Evolutionary conservation across 2,113 vertebrate genomes (phyloP).

Genomic region (Gasterosteus aculeatus): DNA sequence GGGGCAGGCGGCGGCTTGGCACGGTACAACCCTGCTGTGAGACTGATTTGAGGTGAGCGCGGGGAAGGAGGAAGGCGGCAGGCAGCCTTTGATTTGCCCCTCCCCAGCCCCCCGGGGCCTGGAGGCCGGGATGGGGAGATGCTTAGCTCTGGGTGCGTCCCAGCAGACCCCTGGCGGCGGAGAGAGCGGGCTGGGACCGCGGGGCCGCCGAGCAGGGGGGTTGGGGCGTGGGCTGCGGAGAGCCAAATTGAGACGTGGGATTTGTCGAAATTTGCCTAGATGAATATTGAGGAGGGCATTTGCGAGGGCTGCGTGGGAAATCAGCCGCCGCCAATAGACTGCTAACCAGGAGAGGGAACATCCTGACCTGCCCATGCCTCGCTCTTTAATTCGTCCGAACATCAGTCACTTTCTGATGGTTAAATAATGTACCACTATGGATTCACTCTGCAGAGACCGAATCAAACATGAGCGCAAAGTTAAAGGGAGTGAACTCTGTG

Average conservation of each 20-base stretch:
- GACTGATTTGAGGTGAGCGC: slow-evolving; percentile 81
- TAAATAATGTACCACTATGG: slow-evolving; percentile 56
- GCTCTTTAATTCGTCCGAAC: slow-evolving; percentile 64
- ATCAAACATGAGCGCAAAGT: slow-evolving; percentile 53
- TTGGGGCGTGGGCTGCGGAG: slow-evolving; percentile 38
- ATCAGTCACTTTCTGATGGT: slow-evolving; percentile 66
- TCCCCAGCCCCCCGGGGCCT: slow-evolving; percentile 59
- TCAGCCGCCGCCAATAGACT: slow-evolving; percentile 64
- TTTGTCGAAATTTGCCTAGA: slow-evolving; percentile 69
- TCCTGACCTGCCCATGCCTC: slow-evolving; percentile 59
- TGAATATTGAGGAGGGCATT: slow-evolving; percentile 74
- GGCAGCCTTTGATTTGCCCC: slow-evolving; percentile 78
- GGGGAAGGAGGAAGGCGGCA: slow-evolving; percentile 66
- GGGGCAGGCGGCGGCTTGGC: slow-evolving; percentile 68
- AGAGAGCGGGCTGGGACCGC: slow-evolving; percentile 55
- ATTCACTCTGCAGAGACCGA: slow-evolving; percentile 39
- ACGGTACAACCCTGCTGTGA: slow-evolving; percentile 75
- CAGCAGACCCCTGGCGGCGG: slow-evolving; percentile 72
- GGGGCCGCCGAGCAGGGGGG: slow-evolving; percentile 38
- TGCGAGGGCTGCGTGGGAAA: slow-evolving; percentile 66
- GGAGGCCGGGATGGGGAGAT: slow-evolving; percentile 60
- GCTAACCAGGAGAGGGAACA: slow-evolving; percentile 65
- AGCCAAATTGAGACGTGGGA: slow-evolving; percentile 79
- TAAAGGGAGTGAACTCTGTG: slow-evolving; percentile 36
- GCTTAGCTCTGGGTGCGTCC: slow-evolving; percentile 65